Evolutionary conservation across 2,797 vertebrate genomes (phyloP), one percentile per base, ranked within the genome.

Genomic region (Muscicapa comitata): DNA sequence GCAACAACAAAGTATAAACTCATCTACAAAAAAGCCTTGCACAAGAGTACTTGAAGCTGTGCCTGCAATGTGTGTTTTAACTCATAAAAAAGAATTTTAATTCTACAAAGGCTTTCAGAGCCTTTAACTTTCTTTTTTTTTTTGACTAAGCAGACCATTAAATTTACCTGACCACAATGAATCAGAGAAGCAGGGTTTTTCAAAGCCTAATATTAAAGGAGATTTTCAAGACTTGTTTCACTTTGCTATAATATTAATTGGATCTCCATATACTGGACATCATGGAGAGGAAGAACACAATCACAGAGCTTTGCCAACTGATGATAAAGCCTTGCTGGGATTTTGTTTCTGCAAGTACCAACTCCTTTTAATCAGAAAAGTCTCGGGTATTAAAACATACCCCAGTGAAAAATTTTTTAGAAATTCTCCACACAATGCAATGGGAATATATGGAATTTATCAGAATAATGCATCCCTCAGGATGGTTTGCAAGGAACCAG

Each of bases 201-300:
- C 78, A 80, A 79, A 94, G 78, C 29, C 43, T 21, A 31, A 42
- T 37, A 17, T 67, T 61, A 65, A 80, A 63, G 31, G 13, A 18
- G 28, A 38, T n/a, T 94, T 93, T 75, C 54, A 78, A 75, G 47
- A 51, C 37, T 72, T 86, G 40, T 87, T 63, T 88, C 20, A 25
- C 15, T 38, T 62, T 51, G 28, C 51, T 62, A 0, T 43, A 54
- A 35, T 5, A 33, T 50, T 90, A 83, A 90, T 16, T 68, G 14
- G 18, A 55, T 75, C 65, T 58, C 62, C 47, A 37, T 18, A 18
- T 35, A 62, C 24, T 88, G 38, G 48, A 45, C 14, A 47, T 6
- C 3, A 6, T 8, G 10, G 15, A 71, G n/a, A 80, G 18, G 21
- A 78, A 63, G 29, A 80, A 57, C 5, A 66, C 9, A 51, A 14